phyloP scores from a whole-genome alignment of 2,797 vertebrate genomes.

The Clarias platycephalus region DNA sequence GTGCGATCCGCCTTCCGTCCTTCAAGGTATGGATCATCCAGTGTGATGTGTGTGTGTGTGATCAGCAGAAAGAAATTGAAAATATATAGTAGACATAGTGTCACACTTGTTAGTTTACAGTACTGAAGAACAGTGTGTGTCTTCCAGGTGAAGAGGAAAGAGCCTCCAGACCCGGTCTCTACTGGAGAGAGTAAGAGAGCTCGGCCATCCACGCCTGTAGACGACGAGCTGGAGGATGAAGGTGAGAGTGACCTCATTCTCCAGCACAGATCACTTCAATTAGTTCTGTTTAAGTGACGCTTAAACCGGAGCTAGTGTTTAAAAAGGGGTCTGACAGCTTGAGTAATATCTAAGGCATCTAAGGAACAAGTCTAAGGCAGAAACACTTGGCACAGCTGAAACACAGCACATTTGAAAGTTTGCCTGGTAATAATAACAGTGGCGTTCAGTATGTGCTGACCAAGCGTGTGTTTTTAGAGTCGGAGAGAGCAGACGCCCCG shows the following conservation, averaged over 20 bases:
- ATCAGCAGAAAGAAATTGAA: neutral
- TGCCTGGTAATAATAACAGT: neutral
- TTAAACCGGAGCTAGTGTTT: neutral
- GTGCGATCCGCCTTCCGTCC: conserved; percentile 92
- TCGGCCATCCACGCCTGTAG: conserved; percentile 87
- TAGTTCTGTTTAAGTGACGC: neutral
- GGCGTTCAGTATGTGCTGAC: neutral
- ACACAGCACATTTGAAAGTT: neutral
- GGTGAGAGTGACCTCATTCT: conserved; percentile 66
- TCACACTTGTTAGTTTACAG: neutral
- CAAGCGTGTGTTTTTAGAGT: conserved; percentile 62
- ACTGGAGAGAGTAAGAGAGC: conserved; percentile 90
- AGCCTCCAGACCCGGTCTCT: conserved; percentile 85
- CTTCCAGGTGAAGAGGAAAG: conserved; percentile 93
- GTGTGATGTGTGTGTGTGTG: no score
- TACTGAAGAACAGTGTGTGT: conserved; percentile 8
- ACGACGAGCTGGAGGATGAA: conserved; percentile 93
- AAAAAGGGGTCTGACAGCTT: neutral
- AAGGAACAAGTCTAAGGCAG: neutral
- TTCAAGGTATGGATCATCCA: conserved; percentile 82
- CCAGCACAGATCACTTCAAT: neutral
- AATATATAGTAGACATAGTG: neutral
- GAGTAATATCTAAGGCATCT: neutral
- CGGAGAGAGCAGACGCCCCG: conserved; percentile 76
- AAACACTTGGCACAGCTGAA: neutral